These are phyloP conservation scores for Apteryx owenii DNA, from an alignment of 2,113 vertebrate genomes.

Conservation along the genomic window DNA sequence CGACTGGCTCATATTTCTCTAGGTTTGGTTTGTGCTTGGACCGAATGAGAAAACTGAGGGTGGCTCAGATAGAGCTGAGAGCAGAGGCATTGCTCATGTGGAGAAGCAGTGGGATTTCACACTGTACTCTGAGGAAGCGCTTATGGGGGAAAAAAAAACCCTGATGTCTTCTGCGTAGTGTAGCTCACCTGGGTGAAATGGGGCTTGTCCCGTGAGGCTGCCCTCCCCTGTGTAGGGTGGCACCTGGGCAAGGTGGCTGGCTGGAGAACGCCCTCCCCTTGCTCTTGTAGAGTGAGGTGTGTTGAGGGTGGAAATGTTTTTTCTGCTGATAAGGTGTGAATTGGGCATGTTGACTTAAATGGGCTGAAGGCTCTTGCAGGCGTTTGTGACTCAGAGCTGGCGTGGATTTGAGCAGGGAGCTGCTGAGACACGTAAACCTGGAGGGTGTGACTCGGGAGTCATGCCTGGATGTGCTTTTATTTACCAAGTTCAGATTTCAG, in stretches of 20 bases:
- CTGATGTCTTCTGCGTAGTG: neutral
- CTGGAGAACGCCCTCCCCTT: neutral
- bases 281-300: neutral
- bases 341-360: accelerated
- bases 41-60: neutral
- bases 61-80: neutral
- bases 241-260: neutral
- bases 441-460: neutral
- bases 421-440: neutral
- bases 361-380: neutral
- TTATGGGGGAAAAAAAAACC: neutral
- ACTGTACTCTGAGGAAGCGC: neutral
- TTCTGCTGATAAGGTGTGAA: neutral
- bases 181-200: neutral
- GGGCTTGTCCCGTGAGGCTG: neutral
- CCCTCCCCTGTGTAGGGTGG: too few species aligned
- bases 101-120: neutral
- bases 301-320: neutral
- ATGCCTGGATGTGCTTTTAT: neutral
- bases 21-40: neutral
- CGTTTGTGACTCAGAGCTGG: neutral
- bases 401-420: neutral
- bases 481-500: neutral
- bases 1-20: neutral
- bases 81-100: neutral